These are phyloP conservation scores for Rapana venosa DNA, from an alignment of 2,888 invertebrate species.

Conservation along the genomic window DNA sequence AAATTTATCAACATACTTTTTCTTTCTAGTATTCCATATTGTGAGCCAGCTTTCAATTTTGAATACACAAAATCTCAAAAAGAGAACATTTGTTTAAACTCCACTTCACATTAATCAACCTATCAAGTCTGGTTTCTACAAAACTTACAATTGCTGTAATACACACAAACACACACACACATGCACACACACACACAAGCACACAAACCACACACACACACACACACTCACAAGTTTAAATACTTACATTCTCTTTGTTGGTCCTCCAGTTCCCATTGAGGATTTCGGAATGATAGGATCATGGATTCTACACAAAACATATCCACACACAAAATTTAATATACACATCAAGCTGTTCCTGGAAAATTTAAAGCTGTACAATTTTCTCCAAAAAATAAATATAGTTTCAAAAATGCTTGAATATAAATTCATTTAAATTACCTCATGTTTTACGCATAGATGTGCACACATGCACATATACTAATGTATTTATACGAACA, in stretches of 20 bases:
- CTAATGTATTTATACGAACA: not conserved
- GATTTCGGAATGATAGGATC: constrained; percentile 81
- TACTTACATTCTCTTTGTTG: constrained; percentile 77
- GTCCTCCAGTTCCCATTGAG: constrained; percentile 71
- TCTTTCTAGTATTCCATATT: too few species aligned
- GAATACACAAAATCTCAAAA: too few species aligned
- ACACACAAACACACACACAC: not conserved
- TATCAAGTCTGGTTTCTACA: too few species aligned
- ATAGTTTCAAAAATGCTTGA: not conserved
- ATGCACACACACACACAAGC: not conserved
- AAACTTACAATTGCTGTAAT: too few species aligned
- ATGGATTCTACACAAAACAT: constrained; percentile 74
- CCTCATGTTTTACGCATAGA: not conserved
- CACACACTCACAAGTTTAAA: not conserved
- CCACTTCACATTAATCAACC: too few species aligned
- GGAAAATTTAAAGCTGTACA: not conserved
- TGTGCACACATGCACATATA: not conserved
- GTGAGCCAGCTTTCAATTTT: too few species aligned
- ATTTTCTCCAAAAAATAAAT: not conserved
- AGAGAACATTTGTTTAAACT: too few species aligned
- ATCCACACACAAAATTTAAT: not conserved
- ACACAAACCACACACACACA: not conserved
- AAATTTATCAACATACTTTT: too few species aligned
- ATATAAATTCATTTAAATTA: too few species aligned
- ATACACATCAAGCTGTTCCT: not conserved